Percentiles rank a stretch among this genome's conserved stretches.
Evolutionary conservation across 2,888 invertebrate genomes (phyloP).

Genomic region (Acanthoscelides obtectus): DNA sequence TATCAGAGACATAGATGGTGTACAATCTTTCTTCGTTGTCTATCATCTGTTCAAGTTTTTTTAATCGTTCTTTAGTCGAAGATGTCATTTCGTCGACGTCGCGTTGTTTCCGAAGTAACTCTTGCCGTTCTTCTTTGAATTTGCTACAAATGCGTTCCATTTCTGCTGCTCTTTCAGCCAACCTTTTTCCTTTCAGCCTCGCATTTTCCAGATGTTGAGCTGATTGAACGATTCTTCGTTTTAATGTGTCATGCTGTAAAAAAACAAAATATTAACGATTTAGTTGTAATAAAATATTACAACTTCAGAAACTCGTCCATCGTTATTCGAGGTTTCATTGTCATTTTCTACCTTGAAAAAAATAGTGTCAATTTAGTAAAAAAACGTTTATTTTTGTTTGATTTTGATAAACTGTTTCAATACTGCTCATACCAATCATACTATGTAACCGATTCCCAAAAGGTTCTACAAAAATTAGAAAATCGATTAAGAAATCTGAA

Average conservation of each 20-base stretch:
- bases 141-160: constrained; percentile 27
- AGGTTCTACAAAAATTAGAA: no score
- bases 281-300: no score
- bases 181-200: constrained; percentile 31
- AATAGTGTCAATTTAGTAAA: no score
- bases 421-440: no score
- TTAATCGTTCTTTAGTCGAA: constrained; percentile 52
- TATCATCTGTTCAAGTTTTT: constrained; percentile 58
- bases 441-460: no score
- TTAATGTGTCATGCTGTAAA: constrained; percentile 48
- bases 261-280: constrained; percentile 4
- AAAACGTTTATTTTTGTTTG: no score
- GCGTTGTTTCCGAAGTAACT: constrained; percentile 49
- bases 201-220: constrained; percentile 40
- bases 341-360: no score
- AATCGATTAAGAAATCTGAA: no score
- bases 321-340: no score
- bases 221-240: constrained; percentile 49
- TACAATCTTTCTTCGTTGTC: constrained; percentile 50
- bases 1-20: constrained; percentile 22
- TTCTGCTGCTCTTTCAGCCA: constrained; percentile 28
- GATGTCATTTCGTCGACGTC: constrained; percentile 49
- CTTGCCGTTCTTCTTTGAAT: constrained; percentile 26
- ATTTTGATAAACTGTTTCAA: no score
- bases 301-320: not conserved